Conservation (phyloP, 2,797 vertebrate species). For the Liparis tanakae region DNA sequence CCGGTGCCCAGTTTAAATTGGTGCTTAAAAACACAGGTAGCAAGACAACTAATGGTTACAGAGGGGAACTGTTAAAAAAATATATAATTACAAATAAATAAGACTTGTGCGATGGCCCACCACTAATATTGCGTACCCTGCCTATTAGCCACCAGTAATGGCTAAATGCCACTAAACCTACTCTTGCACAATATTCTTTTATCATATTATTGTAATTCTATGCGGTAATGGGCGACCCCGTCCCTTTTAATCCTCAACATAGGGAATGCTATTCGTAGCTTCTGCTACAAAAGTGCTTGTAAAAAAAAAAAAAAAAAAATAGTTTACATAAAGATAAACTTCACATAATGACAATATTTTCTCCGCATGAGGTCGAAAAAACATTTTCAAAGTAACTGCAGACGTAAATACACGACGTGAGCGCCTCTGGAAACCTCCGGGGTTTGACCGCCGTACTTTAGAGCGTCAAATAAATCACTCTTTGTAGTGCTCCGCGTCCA, state of each 20-base stretch:
- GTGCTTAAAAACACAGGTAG: not conserved
- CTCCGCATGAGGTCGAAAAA: not conserved
- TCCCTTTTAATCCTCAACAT: not conserved
- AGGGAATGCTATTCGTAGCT: not conserved
- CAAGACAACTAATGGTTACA: not conserved
- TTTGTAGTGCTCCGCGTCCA: constrained; percentile 65
- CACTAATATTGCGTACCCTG: not conserved
- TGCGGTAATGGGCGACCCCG: not conserved
- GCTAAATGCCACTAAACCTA: not conserved
- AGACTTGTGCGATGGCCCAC: not conserved
- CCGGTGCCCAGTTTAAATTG: constrained; percentile 1
- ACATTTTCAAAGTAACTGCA: not conserved
- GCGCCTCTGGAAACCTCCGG: constrained; percentile 18
- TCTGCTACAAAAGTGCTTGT: not conserved
- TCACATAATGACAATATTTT: not conserved
- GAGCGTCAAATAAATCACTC: constrained; percentile 42
- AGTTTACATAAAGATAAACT: not conserved
- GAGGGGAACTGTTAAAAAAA: not conserved
- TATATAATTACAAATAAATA: constrained; percentile 50
- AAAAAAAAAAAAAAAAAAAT: not conserved
- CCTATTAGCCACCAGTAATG: not conserved
- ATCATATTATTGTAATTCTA: not conserved
- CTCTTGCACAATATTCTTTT: not conserved
- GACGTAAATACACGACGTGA: constrained; percentile 3
- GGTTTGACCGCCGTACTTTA: constrained; percentile 23